Percentiles rank a stretch among this genome's conserved stretches.
These are phyloP conservation scores for Therioaphis trifolii DNA, from an alignment of 2,888 invertebrate genomes.

Conservation along the genomic window DNA sequence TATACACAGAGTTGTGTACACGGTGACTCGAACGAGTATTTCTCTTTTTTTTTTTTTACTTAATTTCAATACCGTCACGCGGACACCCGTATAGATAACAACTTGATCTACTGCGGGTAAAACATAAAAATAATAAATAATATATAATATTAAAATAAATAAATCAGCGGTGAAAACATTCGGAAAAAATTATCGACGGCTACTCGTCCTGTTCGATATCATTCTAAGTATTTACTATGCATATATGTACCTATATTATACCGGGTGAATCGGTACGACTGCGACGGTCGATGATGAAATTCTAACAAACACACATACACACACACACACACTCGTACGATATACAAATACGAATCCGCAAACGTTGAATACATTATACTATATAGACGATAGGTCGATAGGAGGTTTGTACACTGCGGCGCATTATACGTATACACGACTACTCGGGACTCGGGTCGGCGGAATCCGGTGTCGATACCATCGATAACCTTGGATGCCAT, in stretches of 20 bases:
- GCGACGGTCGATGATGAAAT: background rate
- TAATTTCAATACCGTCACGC: background rate
- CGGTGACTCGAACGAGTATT: background rate
- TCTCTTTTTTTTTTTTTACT: slow-evolving; percentile 8
- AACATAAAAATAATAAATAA: slow-evolving; percentile 1
- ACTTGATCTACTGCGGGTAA: slow-evolving; percentile 11
- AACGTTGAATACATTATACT: slow-evolving; percentile 40
- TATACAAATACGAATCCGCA: slow-evolving; percentile 38
- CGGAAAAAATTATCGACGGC: background rate
- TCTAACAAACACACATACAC: background rate
- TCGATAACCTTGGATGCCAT: slow-evolving; percentile 53
- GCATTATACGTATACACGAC: background rate
- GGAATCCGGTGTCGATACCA: slow-evolving; percentile 59
- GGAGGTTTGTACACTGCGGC: background rate
- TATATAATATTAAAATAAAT: too few relatives aligned
- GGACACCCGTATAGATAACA: slow-evolving; percentile 32
- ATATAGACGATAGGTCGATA: slow-evolving; percentile 38
- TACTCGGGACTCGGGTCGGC: slow-evolving; percentile 16
- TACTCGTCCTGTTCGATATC: background rate
- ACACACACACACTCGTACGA: background rate
- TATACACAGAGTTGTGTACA: background rate
- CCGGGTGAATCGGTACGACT: background rate
- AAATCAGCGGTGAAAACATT: background rate
- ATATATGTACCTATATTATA: background rate
- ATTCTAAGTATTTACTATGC: background rate